Percentiles rank a stretch among this genome's conserved stretches.
Conservation (phyloP, 2,113 vertebrate species). For the Phalacrocorax brasilianus region DNA sequence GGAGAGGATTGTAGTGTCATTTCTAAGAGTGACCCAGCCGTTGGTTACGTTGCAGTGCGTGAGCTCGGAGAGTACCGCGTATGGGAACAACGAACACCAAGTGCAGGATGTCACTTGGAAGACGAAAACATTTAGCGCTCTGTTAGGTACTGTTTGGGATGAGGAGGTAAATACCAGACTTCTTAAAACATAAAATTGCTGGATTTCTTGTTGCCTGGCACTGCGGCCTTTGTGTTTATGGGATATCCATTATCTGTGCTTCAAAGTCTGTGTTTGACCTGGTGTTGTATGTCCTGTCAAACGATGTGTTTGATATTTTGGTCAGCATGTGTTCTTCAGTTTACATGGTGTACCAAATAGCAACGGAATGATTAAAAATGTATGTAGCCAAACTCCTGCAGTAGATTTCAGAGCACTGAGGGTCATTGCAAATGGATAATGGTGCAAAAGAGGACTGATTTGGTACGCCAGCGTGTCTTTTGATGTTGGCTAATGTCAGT, state of each 20-base stretch:
- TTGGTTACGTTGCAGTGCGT: no score
- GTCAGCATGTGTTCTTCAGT: not conserved
- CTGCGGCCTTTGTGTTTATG: not conserved
- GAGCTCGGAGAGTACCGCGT: rapidly evolving
- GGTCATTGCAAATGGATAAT: not conserved
- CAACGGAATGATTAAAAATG: not conserved
- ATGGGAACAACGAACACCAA: not conserved
- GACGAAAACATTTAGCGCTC: not conserved
- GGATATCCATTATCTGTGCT: not conserved
- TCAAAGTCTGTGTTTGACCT: not conserved
- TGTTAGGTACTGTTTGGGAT: not conserved
- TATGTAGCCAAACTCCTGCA: not conserved
- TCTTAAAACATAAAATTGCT: not conserved
- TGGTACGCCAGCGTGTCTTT: not conserved
- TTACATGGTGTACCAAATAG: not conserved
- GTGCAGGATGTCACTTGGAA: not conserved
- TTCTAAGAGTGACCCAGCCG: not conserved
- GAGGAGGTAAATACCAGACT: not conserved
- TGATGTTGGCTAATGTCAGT: not conserved
- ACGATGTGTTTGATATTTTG: not conserved
- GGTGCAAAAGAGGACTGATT: not conserved
- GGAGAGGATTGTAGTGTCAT: not conserved
- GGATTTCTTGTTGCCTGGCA: not conserved
- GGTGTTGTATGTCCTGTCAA: not conserved
- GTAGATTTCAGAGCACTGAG: not conserved